Evolutionary conservation across 2,888 invertebrate species (phyloP), one percentile per base, ranked within the genome.

Genomic region (Criorhina ranunculi): DNA sequence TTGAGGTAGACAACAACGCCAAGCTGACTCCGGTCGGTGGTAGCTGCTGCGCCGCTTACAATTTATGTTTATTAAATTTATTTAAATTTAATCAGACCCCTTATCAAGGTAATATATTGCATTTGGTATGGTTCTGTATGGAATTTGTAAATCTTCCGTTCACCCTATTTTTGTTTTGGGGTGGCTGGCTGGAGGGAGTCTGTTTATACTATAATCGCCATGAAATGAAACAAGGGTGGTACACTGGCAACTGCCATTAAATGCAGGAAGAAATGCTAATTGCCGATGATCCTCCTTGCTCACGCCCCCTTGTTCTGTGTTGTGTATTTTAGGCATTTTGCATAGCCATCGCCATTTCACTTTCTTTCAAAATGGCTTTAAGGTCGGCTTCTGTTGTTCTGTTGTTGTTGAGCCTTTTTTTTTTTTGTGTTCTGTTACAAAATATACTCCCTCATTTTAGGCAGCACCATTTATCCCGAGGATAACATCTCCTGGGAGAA

Each of bases 21-120:
- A 62, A 44, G 81, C 86, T 55, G 78, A 79, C 75, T 88, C 87
- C 9, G 55, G 76, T 44, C 31, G 75, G 51, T 64, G 19, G 49
- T 60, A 55, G 64, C 77, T 44, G 81, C 60, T 59, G 83, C n/a
- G n/a, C 87, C 89, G 89, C 89, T 88, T 87, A 89, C 89, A 90
- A 91, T 90, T 90, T 90, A 91, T 91, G 90, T 90, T 90, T 91
- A 91, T 91, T 91, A 91, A 91, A 90, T 91, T 91, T 91, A 91
- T 91, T 91, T 91, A 91, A 91, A 90, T 91, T 91, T 91, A 90
- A 91, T 90, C 90, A 90, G 90, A 76, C 85, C 85, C 85, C 85
- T 85, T 85, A 85, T 85, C 85, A 85, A 85, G 85, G 85, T 85
- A 85, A 85, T 85, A 76, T 80, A 85, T 85, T 85, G 75, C 85